phyloP scores from a whole-genome alignment of 2,797 vertebrate species.

The Phrynocephalus guinanensis region DNA sequence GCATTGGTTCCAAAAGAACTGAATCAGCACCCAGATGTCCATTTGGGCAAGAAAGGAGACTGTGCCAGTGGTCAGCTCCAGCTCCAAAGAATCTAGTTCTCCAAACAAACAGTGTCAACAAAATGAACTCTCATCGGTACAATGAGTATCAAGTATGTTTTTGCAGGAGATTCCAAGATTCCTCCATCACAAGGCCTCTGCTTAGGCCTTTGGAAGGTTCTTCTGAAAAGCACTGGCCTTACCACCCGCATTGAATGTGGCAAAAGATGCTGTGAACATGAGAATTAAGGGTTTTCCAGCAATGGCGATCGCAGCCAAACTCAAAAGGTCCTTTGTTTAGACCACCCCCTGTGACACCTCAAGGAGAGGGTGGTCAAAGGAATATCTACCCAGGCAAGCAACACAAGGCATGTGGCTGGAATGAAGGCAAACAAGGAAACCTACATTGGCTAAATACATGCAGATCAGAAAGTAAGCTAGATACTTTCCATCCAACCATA shows the following conservation, averaged over 20 bases:
- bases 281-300: neutral
- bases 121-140: neutral
- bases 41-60: neutral
- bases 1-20: slow-evolving; percentile 10
- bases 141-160: neutral
- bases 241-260: neutral
- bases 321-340: slow-evolving; percentile 22
- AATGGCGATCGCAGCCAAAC: neutral
- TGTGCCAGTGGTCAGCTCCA: neutral
- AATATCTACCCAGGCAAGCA: neutral
- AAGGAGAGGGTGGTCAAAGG: slow-evolving; percentile 8
- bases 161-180: neutral
- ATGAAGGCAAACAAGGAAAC: neutral
- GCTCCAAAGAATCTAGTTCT: neutral
- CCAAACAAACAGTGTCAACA: neutral
- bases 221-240: neutral
- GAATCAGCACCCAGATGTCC: neutral
- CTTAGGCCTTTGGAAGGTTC: neutral
- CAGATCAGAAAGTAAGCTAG: neutral
- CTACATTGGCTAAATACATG: neutral
- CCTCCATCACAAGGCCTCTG: neutral
- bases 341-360: slow-evolving; percentile 12
- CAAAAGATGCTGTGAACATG: neutral
- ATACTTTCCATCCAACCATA: neutral
- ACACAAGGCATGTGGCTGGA: neutral